A percentile compares a stretch with the other conserved stretches of the same genome.
Conservation (phyloP, 1,140 invertebrate genomes). For the Babylonia areolata region DNA sequence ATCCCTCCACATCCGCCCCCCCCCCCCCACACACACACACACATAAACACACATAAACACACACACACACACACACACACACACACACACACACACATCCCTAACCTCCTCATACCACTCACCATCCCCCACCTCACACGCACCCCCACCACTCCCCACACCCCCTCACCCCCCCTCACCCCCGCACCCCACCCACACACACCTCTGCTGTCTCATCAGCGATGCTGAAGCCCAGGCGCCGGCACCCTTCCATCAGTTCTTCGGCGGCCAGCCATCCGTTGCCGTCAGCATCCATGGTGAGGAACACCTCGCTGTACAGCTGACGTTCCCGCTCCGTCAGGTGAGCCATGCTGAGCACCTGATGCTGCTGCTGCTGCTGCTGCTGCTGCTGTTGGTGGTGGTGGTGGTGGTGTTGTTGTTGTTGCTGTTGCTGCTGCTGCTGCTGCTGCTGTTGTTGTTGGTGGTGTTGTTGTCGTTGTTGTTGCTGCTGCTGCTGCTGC, state of each 20-base stretch:
- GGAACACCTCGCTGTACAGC: neutral
- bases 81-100: conserved; percentile 15
- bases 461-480: too few relatives aligned
- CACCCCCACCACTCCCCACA: neutral
- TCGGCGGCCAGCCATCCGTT: neutral
- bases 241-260: neutral
- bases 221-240: neutral
- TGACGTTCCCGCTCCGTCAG: neutral
- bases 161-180: neutral
- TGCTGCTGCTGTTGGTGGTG: too few relatives aligned
- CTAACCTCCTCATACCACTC: too few relatives aligned
- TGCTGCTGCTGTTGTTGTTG: too few relatives aligned
- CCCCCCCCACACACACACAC: neutral
- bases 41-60: neutral
- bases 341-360: neutral
- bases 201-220: neutral
- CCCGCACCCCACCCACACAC: neutral
- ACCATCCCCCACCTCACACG: too few relatives aligned
- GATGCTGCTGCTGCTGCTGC: too few relatives aligned
- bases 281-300: neutral
- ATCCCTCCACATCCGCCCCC: neutral
- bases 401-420: too few relatives aligned
- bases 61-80: conserved; percentile 33
- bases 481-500: too few relatives aligned
- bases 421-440: too few relatives aligned